phyloP scores from a whole-genome alignment of 2,888 invertebrate species.

The Tridacna gigas region DNA sequence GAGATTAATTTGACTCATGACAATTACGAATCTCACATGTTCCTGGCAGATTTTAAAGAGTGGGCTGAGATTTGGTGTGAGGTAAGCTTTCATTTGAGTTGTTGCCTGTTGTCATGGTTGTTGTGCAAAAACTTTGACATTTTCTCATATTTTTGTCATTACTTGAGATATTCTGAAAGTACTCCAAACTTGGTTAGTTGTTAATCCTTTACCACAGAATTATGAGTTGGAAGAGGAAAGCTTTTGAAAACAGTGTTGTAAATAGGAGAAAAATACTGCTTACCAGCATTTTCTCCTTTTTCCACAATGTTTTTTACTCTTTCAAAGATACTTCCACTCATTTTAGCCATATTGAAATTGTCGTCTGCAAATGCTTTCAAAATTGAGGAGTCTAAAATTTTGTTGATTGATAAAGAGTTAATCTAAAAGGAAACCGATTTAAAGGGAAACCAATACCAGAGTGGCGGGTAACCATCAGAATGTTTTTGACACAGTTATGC shows the following conservation, averaged over 20 bases:
- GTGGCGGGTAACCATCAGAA: too few species aligned
- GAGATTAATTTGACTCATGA: conserved; percentile 79
- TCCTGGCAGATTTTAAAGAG: conserved; percentile 79
- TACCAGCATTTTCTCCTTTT: not conserved
- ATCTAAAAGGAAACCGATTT: too few species aligned
- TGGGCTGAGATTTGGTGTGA: conserved; percentile 80
- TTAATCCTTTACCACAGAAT: not conserved
- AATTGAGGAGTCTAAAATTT: not conserved
- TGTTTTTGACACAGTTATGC: too few species aligned
- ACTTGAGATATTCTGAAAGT: too few species aligned
- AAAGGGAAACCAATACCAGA: too few species aligned
- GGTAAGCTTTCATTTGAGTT: too few species aligned
- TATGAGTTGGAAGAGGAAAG: not conserved
- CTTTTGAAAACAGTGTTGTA: not conserved
- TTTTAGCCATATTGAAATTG: not conserved
- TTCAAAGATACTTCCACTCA: not conserved
- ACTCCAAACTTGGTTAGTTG: not conserved
- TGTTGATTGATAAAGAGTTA: not conserved
- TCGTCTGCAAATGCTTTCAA: not conserved
- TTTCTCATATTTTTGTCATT: too few species aligned
- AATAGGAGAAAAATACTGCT: not conserved
- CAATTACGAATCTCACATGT: conserved; percentile 75
- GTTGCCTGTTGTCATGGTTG: too few species aligned
- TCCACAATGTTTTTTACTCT: not conserved
- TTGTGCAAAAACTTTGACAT: too few species aligned